Evolutionary conservation across 2,113 vertebrate genomes (phyloP).

Genomic region (Calidris pugnax): DNA sequence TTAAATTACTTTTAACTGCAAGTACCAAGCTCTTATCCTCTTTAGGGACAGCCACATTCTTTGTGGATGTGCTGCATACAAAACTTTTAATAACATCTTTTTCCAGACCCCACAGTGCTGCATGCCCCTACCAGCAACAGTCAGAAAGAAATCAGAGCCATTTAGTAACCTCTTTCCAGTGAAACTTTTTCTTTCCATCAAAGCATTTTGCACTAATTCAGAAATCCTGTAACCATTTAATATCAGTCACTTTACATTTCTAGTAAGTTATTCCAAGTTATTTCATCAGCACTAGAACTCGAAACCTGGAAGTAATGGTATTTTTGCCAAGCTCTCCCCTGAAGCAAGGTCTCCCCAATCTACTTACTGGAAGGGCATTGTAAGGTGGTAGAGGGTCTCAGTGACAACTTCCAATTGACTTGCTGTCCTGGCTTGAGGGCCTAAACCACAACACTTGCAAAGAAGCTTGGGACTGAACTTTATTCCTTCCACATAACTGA

Average conservation of each 20-base stretch:
- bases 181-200: neutral
- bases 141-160: neutral
- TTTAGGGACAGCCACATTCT: neutral
- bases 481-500: neutral
- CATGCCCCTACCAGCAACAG: neutral
- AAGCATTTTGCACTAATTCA: neutral
- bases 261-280: neutral
- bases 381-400: neutral
- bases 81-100: neutral
- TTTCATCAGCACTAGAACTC: neutral
- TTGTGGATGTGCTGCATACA: neutral
- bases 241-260: neutral
- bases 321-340: neutral
- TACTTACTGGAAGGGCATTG: neutral
- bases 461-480: neutral
- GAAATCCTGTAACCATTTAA: neutral
- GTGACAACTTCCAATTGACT: neutral
- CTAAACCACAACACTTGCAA: neutral
- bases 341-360: neutral
- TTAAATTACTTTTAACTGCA: constrained; percentile 1
- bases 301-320: neutral
- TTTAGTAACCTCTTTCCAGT: neutral
- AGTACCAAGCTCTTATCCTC: neutral
- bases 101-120: neutral
- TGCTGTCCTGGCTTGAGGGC: neutral